Percentiles rank a stretch among this genome's conserved stretches.
Conservation (phyloP, 2,113 vertebrate species). For the Mormyrus iriodes region DNA sequence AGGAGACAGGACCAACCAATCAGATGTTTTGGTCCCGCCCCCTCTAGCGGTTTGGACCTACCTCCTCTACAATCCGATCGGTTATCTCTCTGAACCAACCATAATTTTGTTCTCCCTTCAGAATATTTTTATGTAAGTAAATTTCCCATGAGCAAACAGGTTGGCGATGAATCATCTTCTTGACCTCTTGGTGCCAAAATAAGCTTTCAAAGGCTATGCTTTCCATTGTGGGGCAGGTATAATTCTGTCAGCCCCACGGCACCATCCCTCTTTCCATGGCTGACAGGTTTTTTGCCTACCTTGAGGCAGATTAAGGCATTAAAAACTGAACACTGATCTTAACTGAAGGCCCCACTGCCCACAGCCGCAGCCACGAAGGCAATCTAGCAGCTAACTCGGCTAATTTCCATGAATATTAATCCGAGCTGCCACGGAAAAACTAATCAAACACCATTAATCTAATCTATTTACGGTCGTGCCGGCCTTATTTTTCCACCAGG, state of each 20-base stretch:
- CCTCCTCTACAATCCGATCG: not conserved
- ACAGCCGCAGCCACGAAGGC: conserved; percentile 29
- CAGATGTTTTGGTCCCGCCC: not conserved
- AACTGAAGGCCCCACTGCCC: conserved; percentile 39
- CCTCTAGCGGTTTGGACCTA: not conserved
- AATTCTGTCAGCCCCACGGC: not conserved
- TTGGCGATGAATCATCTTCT: not conserved
- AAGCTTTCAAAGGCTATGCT: not conserved
- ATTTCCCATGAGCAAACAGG: not conserved
- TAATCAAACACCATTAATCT: conserved; percentile 57
- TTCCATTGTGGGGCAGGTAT: not conserved
- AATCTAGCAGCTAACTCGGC: conserved; percentile 33
- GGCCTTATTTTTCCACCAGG: conserved; percentile 36
- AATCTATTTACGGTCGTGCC: conserved; percentile 53
- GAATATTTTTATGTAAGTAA: not conserved
- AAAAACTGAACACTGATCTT: conserved; percentile 36
- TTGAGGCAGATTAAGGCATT: conserved; percentile 34
- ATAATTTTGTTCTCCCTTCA: not conserved
- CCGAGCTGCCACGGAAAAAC: conserved; percentile 44
- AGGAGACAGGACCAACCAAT: too few relatives aligned
- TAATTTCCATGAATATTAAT: conserved; percentile 61
- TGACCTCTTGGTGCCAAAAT: not conserved
- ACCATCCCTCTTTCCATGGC: conserved; percentile 2
- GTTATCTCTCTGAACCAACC: not conserved
- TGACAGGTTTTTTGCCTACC: conserved; percentile 28